Conservation (phyloP, 2,888 invertebrate species). For the Eugnorisma glareosa region DNA sequence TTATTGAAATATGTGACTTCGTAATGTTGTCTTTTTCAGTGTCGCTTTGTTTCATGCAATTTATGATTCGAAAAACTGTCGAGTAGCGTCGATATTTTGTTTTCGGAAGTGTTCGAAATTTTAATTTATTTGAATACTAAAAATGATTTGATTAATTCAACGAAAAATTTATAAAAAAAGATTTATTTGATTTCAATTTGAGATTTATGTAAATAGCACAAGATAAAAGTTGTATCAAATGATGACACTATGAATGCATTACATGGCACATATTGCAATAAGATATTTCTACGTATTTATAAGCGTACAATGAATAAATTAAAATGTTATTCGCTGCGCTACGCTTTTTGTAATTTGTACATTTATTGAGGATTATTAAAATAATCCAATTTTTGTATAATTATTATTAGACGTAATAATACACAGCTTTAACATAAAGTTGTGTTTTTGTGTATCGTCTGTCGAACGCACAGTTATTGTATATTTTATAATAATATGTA, state of each 20-base stretch:
- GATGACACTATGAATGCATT: not conserved
- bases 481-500: slow-evolving; percentile 67
- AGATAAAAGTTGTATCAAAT: not conserved
- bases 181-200: not conserved
- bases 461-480: slow-evolving; percentile 68
- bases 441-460: slow-evolving; percentile 67
- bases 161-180: not conserved
- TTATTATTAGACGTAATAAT: slow-evolving; percentile 66
- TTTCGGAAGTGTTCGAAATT: not conserved
- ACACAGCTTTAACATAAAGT: slow-evolving; percentile 69
- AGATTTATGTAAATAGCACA: not conserved
- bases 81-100: no score
- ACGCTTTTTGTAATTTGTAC: slow-evolving; percentile 74
- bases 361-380: slow-evolving; percentile 67
- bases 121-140: no score
- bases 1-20: slow-evolving; percentile 50
- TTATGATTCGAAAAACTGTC: not conserved
- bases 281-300: slow-evolving; percentile 41
- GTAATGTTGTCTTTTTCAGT: not conserved
- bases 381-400: slow-evolving; percentile 65
- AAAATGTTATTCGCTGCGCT: slow-evolving; percentile 73
- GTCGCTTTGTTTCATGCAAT: not conserved
- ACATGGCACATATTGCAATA: slow-evolving; percentile 39
- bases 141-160: not conserved
- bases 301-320: slow-evolving; percentile 77